Conservation (phyloP, 2,797 vertebrate genomes). For the Acanthurus lineatus region DNA sequence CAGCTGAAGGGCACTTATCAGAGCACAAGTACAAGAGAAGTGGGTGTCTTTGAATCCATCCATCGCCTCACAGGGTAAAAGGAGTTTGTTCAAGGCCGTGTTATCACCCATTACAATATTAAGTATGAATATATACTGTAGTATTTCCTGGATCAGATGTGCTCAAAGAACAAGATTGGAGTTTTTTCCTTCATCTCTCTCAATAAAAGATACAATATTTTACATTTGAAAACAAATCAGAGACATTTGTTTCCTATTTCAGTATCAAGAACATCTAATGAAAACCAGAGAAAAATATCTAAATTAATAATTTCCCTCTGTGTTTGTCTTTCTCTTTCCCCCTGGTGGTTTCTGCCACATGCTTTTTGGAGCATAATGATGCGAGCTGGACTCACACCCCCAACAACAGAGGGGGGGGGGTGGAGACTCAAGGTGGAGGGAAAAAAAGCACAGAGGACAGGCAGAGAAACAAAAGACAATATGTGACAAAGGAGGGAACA, state of each 20-base stretch:
- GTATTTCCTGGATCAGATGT: not conserved
- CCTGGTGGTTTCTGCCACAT: constrained; percentile 53
- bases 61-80: not conserved
- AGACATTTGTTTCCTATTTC: constrained; percentile 21
- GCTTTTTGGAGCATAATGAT: constrained; percentile 79
- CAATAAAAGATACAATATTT: constrained; percentile 7
- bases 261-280: constrained; percentile 38
- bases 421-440: constrained; percentile 30
- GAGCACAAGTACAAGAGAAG: constrained; percentile 30
- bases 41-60: constrained; percentile 53
- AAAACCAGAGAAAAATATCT: constrained; percentile 50
- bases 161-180: not conserved
- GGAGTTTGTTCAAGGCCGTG: constrained; percentile 15
- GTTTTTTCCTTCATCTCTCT: not conserved
- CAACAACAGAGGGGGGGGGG: constrained; percentile 18
- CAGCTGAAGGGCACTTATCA: constrained; percentile 63
- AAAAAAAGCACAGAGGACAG: constrained; percentile 37
- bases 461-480: constrained; percentile 28
- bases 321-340: constrained; percentile 45
- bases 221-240: constrained; percentile 29
- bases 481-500: constrained; percentile 11
- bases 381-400: constrained; percentile 36
- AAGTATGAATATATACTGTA: constrained; percentile 4
- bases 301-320: constrained; percentile 72
- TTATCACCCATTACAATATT: constrained; percentile 20